These are phyloP conservation scores for Neria commutata DNA, from an alignment of 2,888 invertebrate genomes.

Conservation along the genomic window DNA sequence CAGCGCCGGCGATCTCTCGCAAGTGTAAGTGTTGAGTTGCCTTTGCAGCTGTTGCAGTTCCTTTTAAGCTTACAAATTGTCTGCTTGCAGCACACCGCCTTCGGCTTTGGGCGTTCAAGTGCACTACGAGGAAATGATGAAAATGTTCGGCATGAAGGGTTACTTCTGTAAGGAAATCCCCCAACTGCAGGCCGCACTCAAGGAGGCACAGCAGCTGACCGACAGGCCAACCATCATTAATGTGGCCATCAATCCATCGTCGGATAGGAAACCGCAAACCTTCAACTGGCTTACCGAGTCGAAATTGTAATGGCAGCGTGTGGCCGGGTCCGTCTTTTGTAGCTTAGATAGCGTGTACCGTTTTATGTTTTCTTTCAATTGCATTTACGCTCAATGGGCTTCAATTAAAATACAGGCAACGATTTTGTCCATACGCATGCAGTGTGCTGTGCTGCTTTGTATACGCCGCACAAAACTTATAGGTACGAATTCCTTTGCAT, in stretches of 20 bases:
- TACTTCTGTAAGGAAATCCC: slow-evolving; percentile 78
- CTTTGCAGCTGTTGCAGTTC: slow-evolving; percentile 7
- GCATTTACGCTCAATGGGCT: background rate
- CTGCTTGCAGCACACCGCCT: slow-evolving; percentile 77
- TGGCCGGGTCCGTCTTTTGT: background rate
- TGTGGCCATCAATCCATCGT: slow-evolving; percentile 84
- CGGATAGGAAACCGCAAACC: slow-evolving; percentile 88
- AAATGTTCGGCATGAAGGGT: slow-evolving; percentile 82
- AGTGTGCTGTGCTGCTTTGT: too few species aligned
- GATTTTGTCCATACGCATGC: too few species aligned
- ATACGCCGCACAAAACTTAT: too few species aligned
- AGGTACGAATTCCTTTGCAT: too few species aligned
- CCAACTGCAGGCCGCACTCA: slow-evolving; percentile 76
- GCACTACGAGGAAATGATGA: slow-evolving; percentile 89
- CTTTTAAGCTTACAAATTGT: too few species aligned
- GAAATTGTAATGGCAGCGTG: slow-evolving; percentile 71
- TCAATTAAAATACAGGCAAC: background rate
- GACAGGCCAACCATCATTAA: slow-evolving; percentile 88
- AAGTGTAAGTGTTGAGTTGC: slow-evolving; percentile 68
- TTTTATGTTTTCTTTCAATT: slow-evolving; percentile 1
- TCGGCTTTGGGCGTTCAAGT: slow-evolving; percentile 78
- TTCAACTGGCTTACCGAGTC: slow-evolving; percentile 94
- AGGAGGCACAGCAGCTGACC: slow-evolving; percentile 69
- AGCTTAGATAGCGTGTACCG: background rate
- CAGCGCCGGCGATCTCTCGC: slow-evolving; percentile 72